These are phyloP conservation scores for Chionoecetes opilio DNA, from an alignment of 1,140 invertebrate species.

Conservation along the genomic window DNA sequence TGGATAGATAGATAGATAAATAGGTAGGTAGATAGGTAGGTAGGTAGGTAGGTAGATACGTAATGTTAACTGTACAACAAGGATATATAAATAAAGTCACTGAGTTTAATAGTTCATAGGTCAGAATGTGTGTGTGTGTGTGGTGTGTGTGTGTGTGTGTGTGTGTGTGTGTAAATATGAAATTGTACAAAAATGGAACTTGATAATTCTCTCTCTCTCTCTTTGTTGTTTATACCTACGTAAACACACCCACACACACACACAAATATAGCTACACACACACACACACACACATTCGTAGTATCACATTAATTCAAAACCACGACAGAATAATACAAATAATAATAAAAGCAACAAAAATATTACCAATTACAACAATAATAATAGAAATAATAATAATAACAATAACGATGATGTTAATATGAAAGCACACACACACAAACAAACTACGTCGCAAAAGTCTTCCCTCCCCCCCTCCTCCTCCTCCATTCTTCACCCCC, in stretches of 20 bases:
- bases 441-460: background rate
- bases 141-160: too few species aligned
- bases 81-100: background rate
- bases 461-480: background rate
- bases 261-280: background rate
- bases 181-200: background rate
- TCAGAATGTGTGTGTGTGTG: slow-evolving; percentile 9
- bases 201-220: too few species aligned
- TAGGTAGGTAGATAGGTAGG: background rate
- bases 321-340: too few species aligned
- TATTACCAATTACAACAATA: too few species aligned
- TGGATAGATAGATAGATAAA: background rate
- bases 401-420: background rate
- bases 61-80: background rate
- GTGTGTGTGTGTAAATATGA: too few species aligned
- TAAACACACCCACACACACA: background rate
- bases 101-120: background rate
- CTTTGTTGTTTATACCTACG: too few species aligned
- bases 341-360: too few species aligned
- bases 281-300: background rate
- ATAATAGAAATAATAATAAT: too few species aligned
- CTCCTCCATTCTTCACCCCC: background rate
- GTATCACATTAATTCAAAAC: too few species aligned
- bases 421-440: background rate
- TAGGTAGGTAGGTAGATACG: background rate